Percentiles rank a stretch among this genome's conserved stretches.
phyloP scores from a whole-genome alignment of 1,140 invertebrate genomes.

The Meloidogyne floridensis region DNA sequence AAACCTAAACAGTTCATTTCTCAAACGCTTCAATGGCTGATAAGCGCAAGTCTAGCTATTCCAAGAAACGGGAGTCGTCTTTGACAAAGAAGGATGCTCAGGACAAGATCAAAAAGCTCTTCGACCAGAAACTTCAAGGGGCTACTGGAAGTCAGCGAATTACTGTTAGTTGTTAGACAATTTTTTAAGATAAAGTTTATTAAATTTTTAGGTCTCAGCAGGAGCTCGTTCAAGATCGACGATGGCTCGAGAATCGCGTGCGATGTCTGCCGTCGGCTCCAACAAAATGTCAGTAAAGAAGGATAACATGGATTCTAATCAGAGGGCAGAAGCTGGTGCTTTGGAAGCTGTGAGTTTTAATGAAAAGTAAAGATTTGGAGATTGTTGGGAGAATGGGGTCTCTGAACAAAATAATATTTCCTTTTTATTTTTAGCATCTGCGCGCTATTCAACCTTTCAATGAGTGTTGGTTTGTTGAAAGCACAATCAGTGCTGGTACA shows the following conservation, averaged over 20 bases:
- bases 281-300: neutral
- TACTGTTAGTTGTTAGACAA: neutral
- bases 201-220: neutral
- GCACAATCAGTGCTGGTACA: slow-evolving; percentile 47
- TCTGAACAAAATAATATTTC: too few species aligned
- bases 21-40: neutral
- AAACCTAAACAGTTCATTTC: neutral
- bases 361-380: neutral
- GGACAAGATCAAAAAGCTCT: neutral
- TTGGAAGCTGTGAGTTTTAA: neutral
- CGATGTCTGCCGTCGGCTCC: neutral
- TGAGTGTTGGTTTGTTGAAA: slow-evolving; percentile 39
- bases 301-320: neutral
- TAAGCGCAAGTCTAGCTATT: neutral
- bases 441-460: slow-evolving; percentile 37
- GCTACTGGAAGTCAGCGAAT: neutral
- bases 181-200: neutral
- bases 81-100: neutral
- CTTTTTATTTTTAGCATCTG: slow-evolving; percentile 12
- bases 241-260: neutral
- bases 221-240: neutral
- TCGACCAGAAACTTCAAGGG: slow-evolving; percentile 2
- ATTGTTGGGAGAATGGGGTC: too few species aligned
- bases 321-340: neutral
- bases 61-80: neutral